Conservation (phyloP, 2,113 vertebrate species). For the Mobula hypostoma region DNA sequence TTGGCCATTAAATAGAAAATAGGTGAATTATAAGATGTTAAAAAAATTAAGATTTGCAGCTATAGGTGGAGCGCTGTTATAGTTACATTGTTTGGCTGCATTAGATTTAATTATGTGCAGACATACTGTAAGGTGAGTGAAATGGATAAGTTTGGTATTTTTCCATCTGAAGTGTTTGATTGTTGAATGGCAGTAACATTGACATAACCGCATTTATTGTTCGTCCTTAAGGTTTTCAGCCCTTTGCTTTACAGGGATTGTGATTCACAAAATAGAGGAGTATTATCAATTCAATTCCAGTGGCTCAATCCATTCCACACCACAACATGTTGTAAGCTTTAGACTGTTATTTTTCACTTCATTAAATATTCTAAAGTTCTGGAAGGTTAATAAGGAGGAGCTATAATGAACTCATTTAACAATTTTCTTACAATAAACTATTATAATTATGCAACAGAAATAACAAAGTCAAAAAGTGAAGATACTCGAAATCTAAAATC, state of each 20-base stretch:
- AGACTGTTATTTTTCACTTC: background rate
- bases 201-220: background rate
- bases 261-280: background rate
- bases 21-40: background rate
- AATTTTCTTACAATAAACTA: background rate
- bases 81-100: background rate
- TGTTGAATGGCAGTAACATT: background rate
- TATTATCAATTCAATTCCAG: background rate
- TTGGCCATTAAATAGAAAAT: background rate
- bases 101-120: background rate
- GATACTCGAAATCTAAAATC: too few species aligned
- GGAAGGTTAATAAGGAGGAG: background rate
- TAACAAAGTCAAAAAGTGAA: too few species aligned
- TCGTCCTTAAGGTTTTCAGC: background rate
- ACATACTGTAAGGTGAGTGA: background rate
- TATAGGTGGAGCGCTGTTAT: background rate
- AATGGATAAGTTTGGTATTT: background rate
- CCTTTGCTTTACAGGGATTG: background rate
- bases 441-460: background rate
- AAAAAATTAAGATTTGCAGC: background rate
- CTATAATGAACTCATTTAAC: background rate
- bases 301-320: background rate
- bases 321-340: background rate
- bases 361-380: background rate
- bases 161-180: background rate